Percentiles rank a stretch among this genome's conserved stretches.
Evolutionary conservation across 2,888 invertebrate species (phyloP).

Genomic region (Diarsia dahlii): DNA sequence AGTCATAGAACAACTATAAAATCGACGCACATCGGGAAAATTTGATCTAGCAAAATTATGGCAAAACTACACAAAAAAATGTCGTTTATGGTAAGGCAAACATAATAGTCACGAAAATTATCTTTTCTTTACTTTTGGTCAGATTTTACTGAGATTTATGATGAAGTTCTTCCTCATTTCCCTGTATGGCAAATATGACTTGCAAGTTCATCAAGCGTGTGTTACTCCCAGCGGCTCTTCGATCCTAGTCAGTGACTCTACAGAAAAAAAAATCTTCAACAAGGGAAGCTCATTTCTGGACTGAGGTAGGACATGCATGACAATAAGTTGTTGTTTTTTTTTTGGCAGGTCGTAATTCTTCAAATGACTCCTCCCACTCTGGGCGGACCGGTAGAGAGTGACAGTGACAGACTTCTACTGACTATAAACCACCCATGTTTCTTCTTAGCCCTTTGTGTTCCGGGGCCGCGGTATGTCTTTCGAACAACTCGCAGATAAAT

Average conservation of each 20-base stretch:
- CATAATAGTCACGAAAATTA: not conserved
- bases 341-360: too few species aligned
- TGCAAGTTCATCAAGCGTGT: not conserved
- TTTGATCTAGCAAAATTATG: not conserved
- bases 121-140: not conserved
- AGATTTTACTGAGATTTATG: not conserved
- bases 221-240: not conserved
- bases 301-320: not conserved
- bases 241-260: not conserved
- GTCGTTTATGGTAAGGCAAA: not conserved
- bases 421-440: too few species aligned
- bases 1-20: conserved; percentile 3
- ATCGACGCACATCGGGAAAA: not conserved
- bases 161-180: not conserved
- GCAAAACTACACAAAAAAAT: not conserved
- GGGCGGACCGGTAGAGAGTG: too few species aligned
- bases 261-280: not conserved
- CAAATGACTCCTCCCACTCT: too few species aligned
- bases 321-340: not conserved
- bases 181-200: not conserved
- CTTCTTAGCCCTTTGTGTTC: too few species aligned
- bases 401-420: too few species aligned
- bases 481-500: not conserved
- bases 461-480: too few species aligned
- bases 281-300: not conserved